Percentiles rank a stretch among this genome's conserved stretches.
These are phyloP conservation scores for Drosophila diplacantha DNA, from an alignment of 2,888 invertebrate species.

Conservation along the genomic window DNA sequence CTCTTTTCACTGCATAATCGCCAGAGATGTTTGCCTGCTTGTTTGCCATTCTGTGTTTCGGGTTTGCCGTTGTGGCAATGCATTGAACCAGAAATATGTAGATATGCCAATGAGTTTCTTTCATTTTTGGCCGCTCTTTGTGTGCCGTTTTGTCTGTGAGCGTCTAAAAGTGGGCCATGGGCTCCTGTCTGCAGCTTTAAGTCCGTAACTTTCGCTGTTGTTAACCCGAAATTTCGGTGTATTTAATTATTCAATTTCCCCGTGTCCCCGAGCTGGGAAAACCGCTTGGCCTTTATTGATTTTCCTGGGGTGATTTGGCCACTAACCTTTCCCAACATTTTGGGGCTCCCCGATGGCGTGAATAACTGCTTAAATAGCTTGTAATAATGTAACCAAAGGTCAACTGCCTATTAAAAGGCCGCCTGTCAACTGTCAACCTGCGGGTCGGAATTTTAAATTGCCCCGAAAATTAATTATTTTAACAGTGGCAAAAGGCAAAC, in stretches of 20 bases:
- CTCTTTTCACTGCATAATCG: conserved; percentile 44
- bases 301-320: conserved; percentile 3
- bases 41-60: conserved; percentile 26
- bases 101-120: conserved; percentile 57
- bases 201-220: background rate
- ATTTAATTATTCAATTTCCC: conserved; percentile 9
- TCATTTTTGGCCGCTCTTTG: conserved; percentile 22
- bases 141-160: conserved; percentile 24
- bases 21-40: conserved; percentile 39
- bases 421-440: conserved; percentile 18
- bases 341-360: conserved; percentile 6
- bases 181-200: conserved; percentile 5
- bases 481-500: background rate
- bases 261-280: background rate
- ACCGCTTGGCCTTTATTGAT: conserved; percentile 16
- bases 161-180: conserved; percentile 29
- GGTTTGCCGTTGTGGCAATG: conserved; percentile 42
- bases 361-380: conserved; percentile 13
- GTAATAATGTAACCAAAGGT: conserved; percentile 16
- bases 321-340: conserved; percentile 32
- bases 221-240: background rate
- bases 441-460: conserved; percentile 15
- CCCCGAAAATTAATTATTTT: conserved; percentile 22
- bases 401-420: conserved; percentile 24
- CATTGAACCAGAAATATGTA: conserved; percentile 71